phyloP scores from a whole-genome alignment of 2,888 invertebrate genomes.

The Eudasyphora cyanicolor region DNA sequence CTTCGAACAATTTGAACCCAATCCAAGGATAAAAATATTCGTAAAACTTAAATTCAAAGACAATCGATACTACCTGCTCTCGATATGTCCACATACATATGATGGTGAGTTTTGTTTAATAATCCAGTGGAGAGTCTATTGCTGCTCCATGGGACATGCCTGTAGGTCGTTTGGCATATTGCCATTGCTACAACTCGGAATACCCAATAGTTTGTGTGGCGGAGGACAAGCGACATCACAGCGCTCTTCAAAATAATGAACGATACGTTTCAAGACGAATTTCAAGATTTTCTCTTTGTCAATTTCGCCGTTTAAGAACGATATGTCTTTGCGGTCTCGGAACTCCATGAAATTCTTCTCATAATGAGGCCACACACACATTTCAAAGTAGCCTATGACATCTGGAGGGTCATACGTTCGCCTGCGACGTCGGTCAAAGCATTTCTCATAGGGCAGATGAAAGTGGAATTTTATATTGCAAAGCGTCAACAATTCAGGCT shows the following conservation, averaged over 20 bases:
- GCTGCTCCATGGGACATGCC: slow-evolving; percentile 76
- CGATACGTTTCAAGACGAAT: slow-evolving; percentile 75
- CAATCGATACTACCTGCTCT: background rate
- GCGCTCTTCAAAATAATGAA: slow-evolving; percentile 75
- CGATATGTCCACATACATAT: slow-evolving; percentile 3
- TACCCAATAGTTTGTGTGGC: slow-evolving; percentile 72
- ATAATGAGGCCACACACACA: slow-evolving; percentile 94
- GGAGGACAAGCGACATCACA: slow-evolving; percentile 73
- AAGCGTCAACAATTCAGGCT: slow-evolving; percentile 84
- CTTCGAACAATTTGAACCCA: slow-evolving; percentile 25
- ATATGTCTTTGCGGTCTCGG: slow-evolving; percentile 76
- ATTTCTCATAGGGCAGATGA: slow-evolving; percentile 85
- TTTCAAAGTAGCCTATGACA: slow-evolving; percentile 91
- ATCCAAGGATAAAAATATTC: slow-evolving; percentile 12
- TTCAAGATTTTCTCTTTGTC: slow-evolving; percentile 77
- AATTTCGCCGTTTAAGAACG: slow-evolving; percentile 77
- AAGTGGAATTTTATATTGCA: slow-evolving; percentile 89
- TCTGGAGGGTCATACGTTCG: slow-evolving; percentile 93
- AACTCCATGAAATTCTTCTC: slow-evolving; percentile 81
- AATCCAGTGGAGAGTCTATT: slow-evolving; percentile 51
- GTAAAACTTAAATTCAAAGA: slow-evolving; percentile 19
- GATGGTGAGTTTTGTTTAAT: background rate
- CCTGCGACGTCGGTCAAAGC: slow-evolving; percentile 83
- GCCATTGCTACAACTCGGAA: slow-evolving; percentile 65
- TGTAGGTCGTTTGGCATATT: slow-evolving; percentile 63